A percentile compares a stretch with the other conserved stretches of the same genome.
Conservation (phyloP, 2,797 vertebrate species). For the Labeo calbasu region DNA sequence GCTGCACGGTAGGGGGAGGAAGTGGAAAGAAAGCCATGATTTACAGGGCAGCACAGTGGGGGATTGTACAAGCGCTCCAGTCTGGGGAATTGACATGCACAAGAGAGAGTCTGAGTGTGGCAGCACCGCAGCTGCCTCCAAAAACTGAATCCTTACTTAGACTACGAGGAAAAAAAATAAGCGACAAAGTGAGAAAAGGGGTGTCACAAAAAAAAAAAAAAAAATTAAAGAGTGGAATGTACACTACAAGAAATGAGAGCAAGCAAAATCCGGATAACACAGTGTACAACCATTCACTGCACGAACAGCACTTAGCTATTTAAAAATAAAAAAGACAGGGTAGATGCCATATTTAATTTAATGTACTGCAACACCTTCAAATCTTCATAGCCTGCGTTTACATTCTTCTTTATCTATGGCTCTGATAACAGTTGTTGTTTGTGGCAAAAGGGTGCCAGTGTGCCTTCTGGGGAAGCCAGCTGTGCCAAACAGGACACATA, state of each 20-base stretch:
- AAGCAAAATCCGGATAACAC: background rate
- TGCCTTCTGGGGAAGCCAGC: conserved; percentile 37
- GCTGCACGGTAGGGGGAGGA: conserved; percentile 61
- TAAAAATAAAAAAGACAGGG: background rate
- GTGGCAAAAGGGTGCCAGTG: conserved; percentile 24
- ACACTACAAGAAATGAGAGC: background rate
- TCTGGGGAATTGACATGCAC: conserved; percentile 73
- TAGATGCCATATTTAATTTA: background rate
- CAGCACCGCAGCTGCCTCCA: conserved; percentile 73
- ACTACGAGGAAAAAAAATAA: background rate
- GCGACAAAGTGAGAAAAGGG: background rate
- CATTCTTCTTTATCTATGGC: conserved; percentile 15
- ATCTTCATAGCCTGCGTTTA: background rate
- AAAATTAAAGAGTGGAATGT: background rate
- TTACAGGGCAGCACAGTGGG: conserved; percentile 76
- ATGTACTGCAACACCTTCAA: background rate
- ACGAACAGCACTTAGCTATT: background rate
- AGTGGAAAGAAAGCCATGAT: conserved; percentile 67
- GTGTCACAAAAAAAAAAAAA: background rate
- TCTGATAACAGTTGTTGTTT: conserved; percentile 34
- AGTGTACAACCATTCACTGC: background rate
- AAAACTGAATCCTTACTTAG: conserved; percentile 56
- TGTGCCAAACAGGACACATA: background rate
- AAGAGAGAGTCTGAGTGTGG: conserved; percentile 67
- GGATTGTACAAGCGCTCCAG: conserved; percentile 71